phyloP scores from a whole-genome alignment of 2,113 vertebrate species.

The Abramis brama region DNA sequence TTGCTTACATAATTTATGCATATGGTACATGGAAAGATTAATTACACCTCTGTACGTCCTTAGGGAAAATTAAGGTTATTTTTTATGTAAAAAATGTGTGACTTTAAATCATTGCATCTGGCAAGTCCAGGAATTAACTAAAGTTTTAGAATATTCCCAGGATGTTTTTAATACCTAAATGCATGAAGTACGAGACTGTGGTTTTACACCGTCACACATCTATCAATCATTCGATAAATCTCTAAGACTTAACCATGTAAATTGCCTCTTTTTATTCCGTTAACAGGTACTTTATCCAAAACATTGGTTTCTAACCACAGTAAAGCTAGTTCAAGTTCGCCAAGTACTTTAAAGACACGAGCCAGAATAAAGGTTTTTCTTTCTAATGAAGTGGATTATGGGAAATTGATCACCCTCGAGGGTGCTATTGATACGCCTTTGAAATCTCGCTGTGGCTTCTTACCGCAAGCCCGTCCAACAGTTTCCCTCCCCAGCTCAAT shows the following conservation, averaged over 20 bases:
- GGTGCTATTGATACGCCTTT: neutral
- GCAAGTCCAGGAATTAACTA: neutral
- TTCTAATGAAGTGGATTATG: conserved; percentile 31
- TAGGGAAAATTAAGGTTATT: neutral
- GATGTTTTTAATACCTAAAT: neutral
- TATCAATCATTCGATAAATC: neutral
- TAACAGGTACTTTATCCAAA: neutral
- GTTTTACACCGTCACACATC: neutral
- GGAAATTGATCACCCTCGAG: conserved; percentile 33
- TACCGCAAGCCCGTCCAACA: neutral
- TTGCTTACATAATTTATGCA: neutral
- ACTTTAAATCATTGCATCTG: conserved; percentile 19
- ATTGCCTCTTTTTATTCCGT: neutral
- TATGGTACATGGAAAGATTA: neutral
- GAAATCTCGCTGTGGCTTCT: conserved; percentile 2
- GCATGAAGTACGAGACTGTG: neutral
- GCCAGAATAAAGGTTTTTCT: conserved; percentile 32
- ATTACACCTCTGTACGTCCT: neutral
- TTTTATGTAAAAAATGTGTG: neutral
- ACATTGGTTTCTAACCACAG: neutral
- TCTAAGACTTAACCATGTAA: conserved; percentile 4
- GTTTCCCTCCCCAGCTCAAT: conserved; percentile 59
- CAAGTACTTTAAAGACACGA: conserved; percentile 24
- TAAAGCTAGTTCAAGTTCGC: conserved; percentile 1
- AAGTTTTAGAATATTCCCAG: neutral